Conservation (phyloP, 1,140 invertebrate species). For the Rhyacophila brunnea region DNA sequence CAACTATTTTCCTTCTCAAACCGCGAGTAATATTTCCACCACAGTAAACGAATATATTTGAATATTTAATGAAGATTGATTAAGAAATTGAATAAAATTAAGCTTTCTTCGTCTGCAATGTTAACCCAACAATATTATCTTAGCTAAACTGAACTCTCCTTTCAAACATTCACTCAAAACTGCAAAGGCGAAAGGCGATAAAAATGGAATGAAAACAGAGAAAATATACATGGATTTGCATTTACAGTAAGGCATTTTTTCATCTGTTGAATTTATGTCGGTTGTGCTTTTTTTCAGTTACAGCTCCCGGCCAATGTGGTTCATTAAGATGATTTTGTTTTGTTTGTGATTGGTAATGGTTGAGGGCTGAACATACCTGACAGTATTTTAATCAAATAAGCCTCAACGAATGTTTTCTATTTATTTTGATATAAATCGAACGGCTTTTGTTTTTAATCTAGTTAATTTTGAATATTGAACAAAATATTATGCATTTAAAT, state of each 20-base stretch:
- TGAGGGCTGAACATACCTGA: neutral
- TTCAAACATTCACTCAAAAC: constrained; percentile 1
- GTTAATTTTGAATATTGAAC: too few relatives aligned
- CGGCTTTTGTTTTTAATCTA: too few relatives aligned
- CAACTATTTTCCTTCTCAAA: neutral
- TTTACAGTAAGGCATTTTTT: neutral
- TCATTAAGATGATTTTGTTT: constrained; percentile 13
- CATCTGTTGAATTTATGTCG: constrained; percentile 1
- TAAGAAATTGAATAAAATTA: constrained; percentile 36
- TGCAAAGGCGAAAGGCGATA: constrained; percentile 7
- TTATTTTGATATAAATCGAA: too few relatives aligned
- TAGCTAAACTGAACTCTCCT: constrained; percentile 16
- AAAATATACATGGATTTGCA: neutral
- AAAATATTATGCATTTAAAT: too few relatives aligned
- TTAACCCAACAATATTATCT: constrained; percentile 14
- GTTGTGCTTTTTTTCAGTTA: neutral
- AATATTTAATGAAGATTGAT: constrained; percentile 36
- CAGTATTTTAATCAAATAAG: too few relatives aligned
- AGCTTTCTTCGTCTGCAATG: constrained; percentile 19
- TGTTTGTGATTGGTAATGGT: constrained; percentile 14
- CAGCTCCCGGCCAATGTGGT: neutral
- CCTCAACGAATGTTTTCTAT: too few relatives aligned
- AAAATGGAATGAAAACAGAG: constrained; percentile 20
- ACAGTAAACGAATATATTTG: constrained; percentile 34
- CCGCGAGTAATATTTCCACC: constrained; percentile 12